Conservation (phyloP, 30 jellyfish, hydroid and myxozoan species). For the Aurelia aurita region DNA sequence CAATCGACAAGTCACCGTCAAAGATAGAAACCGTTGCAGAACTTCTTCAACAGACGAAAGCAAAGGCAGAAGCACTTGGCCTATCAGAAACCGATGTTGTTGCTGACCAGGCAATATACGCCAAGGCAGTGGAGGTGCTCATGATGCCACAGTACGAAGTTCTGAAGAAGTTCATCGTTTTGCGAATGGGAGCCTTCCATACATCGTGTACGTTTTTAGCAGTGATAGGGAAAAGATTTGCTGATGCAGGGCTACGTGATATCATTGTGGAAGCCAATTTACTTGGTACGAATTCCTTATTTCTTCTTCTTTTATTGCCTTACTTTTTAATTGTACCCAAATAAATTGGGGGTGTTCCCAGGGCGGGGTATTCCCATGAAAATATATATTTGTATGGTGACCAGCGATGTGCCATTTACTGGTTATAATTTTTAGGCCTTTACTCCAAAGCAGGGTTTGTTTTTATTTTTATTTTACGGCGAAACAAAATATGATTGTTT, state of each 20-base stretch:
- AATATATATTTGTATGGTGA: constrained; percentile 8
- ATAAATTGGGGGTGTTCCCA: neutral
- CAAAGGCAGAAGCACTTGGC: constrained; percentile 63
- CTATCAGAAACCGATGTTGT: constrained; percentile 53
- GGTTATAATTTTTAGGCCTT: constrained; percentile 5
- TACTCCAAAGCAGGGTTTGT: constrained; percentile 10
- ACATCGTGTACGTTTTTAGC: constrained; percentile 53
- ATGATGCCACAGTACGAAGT: constrained; percentile 43
- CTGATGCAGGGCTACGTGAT: constrained; percentile 76
- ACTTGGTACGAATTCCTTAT: constrained; percentile 36
- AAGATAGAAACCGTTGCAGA: constrained; percentile 55
- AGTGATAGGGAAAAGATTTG: constrained; percentile 59
- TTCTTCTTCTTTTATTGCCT: constrained; percentile 15
- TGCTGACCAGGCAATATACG: constrained; percentile 68
- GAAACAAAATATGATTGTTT: no score
- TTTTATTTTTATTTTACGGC: no score
- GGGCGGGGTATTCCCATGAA: neutral
- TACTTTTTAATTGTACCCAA: constrained; percentile 26
- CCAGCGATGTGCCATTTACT: constrained; percentile 25
- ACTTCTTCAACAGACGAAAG: constrained; percentile 51
- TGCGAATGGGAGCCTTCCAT: constrained; percentile 77
- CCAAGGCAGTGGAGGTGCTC: constrained; percentile 70
- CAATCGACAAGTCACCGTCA: constrained; percentile 63
- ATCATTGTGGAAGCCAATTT: constrained; percentile 61
- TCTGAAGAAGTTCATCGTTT: constrained; percentile 57